Evolutionary conservation across 1,140 invertebrate species (phyloP).

Genomic region (Drosophila yakuba): DNA sequence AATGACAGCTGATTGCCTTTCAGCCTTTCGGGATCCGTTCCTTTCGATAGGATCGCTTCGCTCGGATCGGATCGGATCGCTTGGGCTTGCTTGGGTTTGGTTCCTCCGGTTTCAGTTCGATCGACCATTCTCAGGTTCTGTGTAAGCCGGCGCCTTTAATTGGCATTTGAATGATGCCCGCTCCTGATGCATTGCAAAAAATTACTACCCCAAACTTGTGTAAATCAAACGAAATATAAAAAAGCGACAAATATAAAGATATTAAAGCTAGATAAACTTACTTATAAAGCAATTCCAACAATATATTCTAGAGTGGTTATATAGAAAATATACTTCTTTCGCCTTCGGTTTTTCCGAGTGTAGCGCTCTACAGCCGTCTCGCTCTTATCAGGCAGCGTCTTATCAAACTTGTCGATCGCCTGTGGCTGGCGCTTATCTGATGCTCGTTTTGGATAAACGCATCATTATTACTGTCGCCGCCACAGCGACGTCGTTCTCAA

Average conservation of each 20-base stretch:
- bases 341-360: background rate
- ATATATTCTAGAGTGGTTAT: no score
- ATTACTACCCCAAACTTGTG: background rate
- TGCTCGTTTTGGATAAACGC: conserved; percentile 83
- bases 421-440: conserved; percentile 73
- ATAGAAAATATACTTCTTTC: no score
- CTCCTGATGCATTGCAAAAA: conserved; percentile 8
- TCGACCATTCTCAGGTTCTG: conserved; percentile 69
- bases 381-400: conserved; percentile 50
- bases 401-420: conserved; percentile 82
- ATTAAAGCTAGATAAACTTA: no score
- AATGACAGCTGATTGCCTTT: conserved; percentile 80
- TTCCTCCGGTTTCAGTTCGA: conserved; percentile 7
- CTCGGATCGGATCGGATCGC: conserved; percentile 35
- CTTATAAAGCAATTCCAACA: no score
- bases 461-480: conserved; percentile 81
- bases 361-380: background rate
- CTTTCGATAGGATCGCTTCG: conserved; percentile 25
- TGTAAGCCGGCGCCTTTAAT: conserved; percentile 81
- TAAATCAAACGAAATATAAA: background rate
- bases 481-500: conserved; percentile 50
- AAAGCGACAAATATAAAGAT: no score
- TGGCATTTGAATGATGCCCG: conserved; percentile 79
- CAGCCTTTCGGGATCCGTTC: conserved; percentile 47
- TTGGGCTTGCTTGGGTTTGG: conserved; percentile 1